Percentiles rank a stretch among this genome's conserved stretches.
Conservation (phyloP, 2,888 invertebrate genomes). For the Amblyjoppa fuscipennis region DNA sequence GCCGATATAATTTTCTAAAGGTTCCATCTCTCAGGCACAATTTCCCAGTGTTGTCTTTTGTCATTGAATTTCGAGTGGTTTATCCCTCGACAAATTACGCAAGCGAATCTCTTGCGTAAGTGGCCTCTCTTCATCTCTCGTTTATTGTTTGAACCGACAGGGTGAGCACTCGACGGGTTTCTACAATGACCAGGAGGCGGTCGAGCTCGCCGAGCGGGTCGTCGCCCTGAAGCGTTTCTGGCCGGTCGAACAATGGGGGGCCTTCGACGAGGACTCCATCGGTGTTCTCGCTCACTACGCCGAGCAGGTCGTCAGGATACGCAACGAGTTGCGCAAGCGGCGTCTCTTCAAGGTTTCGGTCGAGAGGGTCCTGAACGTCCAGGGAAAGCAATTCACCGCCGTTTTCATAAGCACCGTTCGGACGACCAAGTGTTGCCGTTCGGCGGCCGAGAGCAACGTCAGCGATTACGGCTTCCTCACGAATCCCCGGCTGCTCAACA, state of each 20-base stretch:
- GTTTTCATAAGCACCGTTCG: conserved; percentile 93
- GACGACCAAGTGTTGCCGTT: conserved; percentile 90
- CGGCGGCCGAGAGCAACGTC: conserved; percentile 85
- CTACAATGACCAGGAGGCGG: conserved; percentile 93
- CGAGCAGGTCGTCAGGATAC: conserved; percentile 92
- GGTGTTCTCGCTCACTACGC: conserved; percentile 95
- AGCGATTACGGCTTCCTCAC: conserved; percentile 94
- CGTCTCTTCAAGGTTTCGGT: conserved; percentile 92
- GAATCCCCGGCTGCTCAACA: conserved; percentile 93
- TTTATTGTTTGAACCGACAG: conserved; percentile 70
- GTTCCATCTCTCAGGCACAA: too few relatives aligned
- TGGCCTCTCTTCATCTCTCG: background rate
- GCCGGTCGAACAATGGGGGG: conserved; percentile 91
- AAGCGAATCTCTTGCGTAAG: background rate
- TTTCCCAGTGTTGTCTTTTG: too few relatives aligned
- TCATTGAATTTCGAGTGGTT: too few relatives aligned
- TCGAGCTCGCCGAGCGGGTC: conserved; percentile 92
- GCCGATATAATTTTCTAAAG: too few relatives aligned
- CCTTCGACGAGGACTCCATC: conserved; percentile 91
- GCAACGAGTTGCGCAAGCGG: conserved; percentile 91
- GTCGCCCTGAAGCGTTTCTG: conserved; percentile 90
- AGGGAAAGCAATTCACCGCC: conserved; percentile 94
- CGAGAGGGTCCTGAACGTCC: conserved; percentile 93
- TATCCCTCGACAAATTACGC: too few relatives aligned
- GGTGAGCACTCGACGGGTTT: conserved; percentile 90